These are phyloP conservation scores for Callospermophilus lateralis DNA, from an alignment of 2,113 vertebrate species.

Conservation along the genomic window DNA sequence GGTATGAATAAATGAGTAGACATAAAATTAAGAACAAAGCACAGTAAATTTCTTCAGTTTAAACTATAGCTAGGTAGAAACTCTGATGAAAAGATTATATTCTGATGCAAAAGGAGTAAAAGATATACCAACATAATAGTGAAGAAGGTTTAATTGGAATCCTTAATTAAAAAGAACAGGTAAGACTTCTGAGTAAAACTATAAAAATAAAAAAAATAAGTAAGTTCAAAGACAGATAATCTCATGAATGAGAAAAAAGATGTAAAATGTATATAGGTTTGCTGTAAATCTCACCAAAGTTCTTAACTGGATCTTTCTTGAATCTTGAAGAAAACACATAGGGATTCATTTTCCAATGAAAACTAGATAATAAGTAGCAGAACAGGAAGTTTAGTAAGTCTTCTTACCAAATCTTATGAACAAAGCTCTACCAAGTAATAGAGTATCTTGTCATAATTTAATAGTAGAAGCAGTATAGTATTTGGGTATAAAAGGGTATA, in stretches of 20 bases:
- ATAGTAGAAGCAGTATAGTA: not conserved
- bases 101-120: not conserved
- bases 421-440: not conserved
- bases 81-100: not conserved
- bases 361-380: not conserved
- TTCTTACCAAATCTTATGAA: not conserved
- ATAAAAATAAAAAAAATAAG: not conserved
- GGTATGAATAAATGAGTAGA: not conserved
- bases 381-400: not conserved
- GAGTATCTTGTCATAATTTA: not conserved
- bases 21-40: not conserved
- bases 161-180: not conserved
- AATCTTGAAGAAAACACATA: not conserved
- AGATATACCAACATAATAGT: not conserved
- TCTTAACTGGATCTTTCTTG: not conserved
- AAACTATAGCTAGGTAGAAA: not conserved
- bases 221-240: not conserved
- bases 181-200: not conserved
- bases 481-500: not conserved
- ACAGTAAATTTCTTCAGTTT: not conserved
- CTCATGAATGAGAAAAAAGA: not conserved
- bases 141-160: not conserved
- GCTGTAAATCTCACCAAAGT: not conserved
- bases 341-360: not conserved
- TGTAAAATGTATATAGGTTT: not conserved